These are phyloP conservation scores for Pseudomyrmex concolor DNA, from an alignment of 1,140 invertebrate species.

Conservation along the genomic window DNA sequence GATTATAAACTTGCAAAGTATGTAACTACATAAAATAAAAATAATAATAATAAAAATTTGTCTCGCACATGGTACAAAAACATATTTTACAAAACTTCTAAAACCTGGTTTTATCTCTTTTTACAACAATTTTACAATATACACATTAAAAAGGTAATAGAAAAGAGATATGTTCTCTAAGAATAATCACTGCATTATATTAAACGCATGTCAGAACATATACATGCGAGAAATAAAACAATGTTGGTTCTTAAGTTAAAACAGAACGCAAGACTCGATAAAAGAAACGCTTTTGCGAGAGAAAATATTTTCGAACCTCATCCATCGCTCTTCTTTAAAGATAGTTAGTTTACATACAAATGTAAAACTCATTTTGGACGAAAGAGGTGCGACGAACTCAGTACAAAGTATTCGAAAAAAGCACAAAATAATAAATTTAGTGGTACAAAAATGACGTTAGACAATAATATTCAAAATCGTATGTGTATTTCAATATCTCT, in stretches of 20 bases:
- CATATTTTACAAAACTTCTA: no score
- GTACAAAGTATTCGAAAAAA: background rate
- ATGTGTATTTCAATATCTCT: conserved; percentile 85
- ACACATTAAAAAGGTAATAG: conserved; percentile 59
- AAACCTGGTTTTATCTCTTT: no score
- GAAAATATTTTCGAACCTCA: conserved; percentile 4
- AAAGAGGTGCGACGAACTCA: no score
- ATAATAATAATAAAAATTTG: no score
- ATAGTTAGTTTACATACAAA: background rate
- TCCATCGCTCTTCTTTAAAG: background rate
- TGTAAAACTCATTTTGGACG: background rate
- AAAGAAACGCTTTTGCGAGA: background rate
- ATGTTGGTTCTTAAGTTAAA: background rate
- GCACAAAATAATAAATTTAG: conserved; percentile 77
- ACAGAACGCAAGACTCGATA: background rate
- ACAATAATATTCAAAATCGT: conserved; percentile 85
- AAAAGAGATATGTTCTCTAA: conserved; percentile 75
- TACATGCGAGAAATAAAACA: background rate
- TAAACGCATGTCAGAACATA: background rate
- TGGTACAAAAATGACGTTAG: conserved; percentile 85
- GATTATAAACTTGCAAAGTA: no score
- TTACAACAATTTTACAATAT: no score
- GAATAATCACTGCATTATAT: background rate
- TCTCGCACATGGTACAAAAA: no score
- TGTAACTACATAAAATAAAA: no score